Base-by-base conservation (phyloP, 2,113 vertebrate species). In the Lynx canadensis region DNA sequence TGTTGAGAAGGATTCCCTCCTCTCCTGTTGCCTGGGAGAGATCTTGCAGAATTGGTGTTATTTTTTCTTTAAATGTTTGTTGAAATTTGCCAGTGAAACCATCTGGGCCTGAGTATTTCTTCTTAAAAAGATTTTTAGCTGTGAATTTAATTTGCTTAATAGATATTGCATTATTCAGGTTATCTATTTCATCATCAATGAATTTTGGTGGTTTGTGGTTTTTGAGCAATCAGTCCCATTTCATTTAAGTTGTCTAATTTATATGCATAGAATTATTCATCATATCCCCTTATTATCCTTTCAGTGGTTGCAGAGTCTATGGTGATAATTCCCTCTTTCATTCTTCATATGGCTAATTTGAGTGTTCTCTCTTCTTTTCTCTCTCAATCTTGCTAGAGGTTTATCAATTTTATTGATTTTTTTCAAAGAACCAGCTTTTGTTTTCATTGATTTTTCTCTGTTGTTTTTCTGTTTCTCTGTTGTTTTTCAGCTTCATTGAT, bases 161-260 rank as follows among this genome's bases (percentile, higher is more conserved):
- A 95, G 36, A 76, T 69, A 84, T 7, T 1, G 4, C 14, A 93
- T n/a, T 95, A 66, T 93, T 82, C 73, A 76, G 73, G 7, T 91
- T 95, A 90, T 86, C 18, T 93, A 4, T 82, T 81, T 87, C 14
- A 88, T 89, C 63, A 65, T 81, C 19, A 94, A 0, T 50, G 25
- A 89, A 19, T 94, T 94, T 94, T 60, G 15, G 41, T 92, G 78
- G 36, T 89, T 94, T 79, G 45, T 91, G 52, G 3, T 92, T 94
- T 94, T 88, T 7, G 41, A 85, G 33, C 38, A 89, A 25, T 97
- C 21, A 50, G 11, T 69, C n/a, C 73, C 31, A 82, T 94, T 92
- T 92, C 66, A 86, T 63, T 84, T 96, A 66, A 84, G 21, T 73
- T 96, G 63, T 73, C 55, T 95, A 66, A 89, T 78, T 94, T 79